Evolutionary conservation across 2,888 invertebrate genomes (phyloP), one percentile per base, ranked within the genome.

Genomic region (Eupithecia inturbata): DNA sequence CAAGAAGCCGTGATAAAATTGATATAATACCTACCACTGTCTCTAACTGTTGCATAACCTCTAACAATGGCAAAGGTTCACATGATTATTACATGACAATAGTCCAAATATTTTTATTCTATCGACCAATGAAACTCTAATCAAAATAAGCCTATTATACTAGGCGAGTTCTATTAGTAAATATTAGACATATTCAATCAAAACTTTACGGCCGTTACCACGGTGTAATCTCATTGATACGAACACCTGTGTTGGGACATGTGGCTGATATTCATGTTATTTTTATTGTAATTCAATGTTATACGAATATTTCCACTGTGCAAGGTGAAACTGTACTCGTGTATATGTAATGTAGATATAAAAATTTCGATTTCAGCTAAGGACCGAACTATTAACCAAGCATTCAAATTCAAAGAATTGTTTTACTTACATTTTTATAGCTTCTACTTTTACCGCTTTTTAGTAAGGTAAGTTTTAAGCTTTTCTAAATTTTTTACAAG

Each of bases 161-260:
- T 88, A 89, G 84, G 76, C 84, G 82, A 85, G 81, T 80, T 83
- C 79, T 89, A 87, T 92, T 92, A 88, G 90, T 92, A 92, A 91
- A 92, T 89, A 85, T 82, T 39, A 85, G 80, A 79, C 78, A 83
- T 86, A 84, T 84, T 83, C 79, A 87, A 88, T 80, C 85, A 88
- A 86, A 91, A 90, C 91, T 90, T 82, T 75, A 75, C 75, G 82
- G 53, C 72, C 74, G 85, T 82, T 89, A 84, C 84, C 89, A 89
- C 87, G 88, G 82, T 84, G 69, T 79, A 78, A 82, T 84, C 82
- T 82, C 84, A 84, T 81, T 82, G 80, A 81, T 67, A 79, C 73
- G 72, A 74, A 79, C 78, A 84, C 80, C 81, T 84, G 83, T 86
- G 83, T 83, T 82, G 84, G 76, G 70, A 80, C 78, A 77, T 78